Base-by-base conservation (phyloP, 2,113 vertebrate genomes). In the Dicrurus megarhynchus region DNA sequence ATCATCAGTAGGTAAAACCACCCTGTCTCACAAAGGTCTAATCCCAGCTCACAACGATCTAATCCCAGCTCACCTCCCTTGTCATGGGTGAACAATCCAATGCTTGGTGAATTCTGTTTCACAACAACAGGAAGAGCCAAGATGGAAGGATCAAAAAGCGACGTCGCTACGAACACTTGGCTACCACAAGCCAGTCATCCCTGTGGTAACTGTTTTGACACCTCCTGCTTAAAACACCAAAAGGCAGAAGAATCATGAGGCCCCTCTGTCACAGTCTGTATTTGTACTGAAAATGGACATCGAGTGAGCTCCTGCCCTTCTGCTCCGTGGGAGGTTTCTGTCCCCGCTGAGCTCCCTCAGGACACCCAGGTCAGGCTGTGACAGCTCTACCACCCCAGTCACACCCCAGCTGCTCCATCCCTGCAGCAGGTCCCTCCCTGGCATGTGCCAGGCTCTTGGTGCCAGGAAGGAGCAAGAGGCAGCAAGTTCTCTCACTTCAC, bases 121-220 rank as follows among this genome's bases (percentile, higher is more conserved):
- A 50, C 50, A 60, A 5, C 19, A 27, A 33, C 0, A 60, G 23
- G 22, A 59, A 64, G 39, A 55, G 37, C 35, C 12, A 5, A 56
- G 33, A 50, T 4, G 3, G 15, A 75, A 64, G 56, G 20, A 68
- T 10, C 18, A 59, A 84, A 89, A 78, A 47, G 35, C 1, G 1
- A 61, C 0, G 0, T 2, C 3, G 2, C 39, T 61, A 2, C 19
- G 35, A 59, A 37, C 1, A 2, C 24, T 26, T 79, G 82, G 77
- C 56, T 15, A 1, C 60, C 56, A 79, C 24, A 64, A 64, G 32
- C 32, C 86, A 64, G 17, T 59, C 32, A 57, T 5, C 44, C 7
- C 39, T n/a, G 33, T 3, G 18, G 13, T 21, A 39, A 84, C 24
- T 53, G 26, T 42, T 39, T 24, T 73, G 63, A 55, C 9, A 28